A percentile compares a stretch with the other conserved stretches of the same genome.
Evolutionary conservation across 2,113 vertebrate species (phyloP).

Genomic region (Eulemur macaco): DNA sequence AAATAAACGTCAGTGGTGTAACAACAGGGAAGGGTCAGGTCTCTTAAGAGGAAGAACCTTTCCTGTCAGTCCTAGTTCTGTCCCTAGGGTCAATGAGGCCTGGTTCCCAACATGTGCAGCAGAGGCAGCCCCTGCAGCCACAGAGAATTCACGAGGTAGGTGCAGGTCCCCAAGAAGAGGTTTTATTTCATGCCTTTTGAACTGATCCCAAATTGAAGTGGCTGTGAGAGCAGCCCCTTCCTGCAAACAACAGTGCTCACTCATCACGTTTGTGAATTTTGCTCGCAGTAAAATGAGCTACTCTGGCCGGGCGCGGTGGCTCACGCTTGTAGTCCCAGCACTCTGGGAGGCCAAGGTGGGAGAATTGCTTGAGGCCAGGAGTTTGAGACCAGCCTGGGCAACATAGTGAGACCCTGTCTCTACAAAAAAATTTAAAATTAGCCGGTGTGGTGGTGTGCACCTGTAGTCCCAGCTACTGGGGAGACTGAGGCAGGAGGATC

Average conservation of each 20-base stretch:
- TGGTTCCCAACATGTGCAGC: neutral
- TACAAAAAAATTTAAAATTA: no score
- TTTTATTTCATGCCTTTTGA: conserved; percentile 35
- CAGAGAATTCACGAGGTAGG: neutral
- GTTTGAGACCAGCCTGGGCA: no score
- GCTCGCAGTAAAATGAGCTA: neutral
- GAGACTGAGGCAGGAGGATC: no score
- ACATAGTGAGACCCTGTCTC: no score
- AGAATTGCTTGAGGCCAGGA: no score
- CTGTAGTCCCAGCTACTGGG: no score
- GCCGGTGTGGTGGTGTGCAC: no score
- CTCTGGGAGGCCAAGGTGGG: no score
- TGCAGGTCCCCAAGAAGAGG: neutral
- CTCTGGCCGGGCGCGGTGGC: neutral
- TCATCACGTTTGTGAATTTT: neutral
- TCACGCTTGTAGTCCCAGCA: no score
- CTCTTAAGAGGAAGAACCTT: neutral
- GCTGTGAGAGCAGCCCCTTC: neutral
- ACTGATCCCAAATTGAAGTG: neutral
- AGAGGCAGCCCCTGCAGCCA: neutral
- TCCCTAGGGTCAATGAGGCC: neutral
- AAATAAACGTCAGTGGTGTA: neutral
- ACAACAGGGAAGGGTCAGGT: neutral
- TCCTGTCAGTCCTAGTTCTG: neutral
- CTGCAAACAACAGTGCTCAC: neutral